phyloP scores from a whole-genome alignment of 2,888 invertebrate species.

The Ennomos quercinarius region DNA sequence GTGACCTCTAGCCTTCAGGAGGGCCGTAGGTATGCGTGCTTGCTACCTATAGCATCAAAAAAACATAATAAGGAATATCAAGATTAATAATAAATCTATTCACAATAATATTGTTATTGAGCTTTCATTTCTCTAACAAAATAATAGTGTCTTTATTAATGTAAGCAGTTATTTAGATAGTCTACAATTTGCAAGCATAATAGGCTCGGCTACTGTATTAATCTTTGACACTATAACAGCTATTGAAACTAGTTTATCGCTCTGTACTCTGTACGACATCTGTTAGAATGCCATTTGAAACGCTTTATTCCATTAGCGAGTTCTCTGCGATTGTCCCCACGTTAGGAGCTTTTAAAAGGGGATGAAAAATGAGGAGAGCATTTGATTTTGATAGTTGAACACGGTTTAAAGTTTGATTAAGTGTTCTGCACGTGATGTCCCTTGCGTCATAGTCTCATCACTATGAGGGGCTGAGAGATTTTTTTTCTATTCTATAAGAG shows the following conservation, averaged over 20 bases:
- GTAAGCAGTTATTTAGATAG: too few relatives aligned
- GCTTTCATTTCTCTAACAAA: too few relatives aligned
- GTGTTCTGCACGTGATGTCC: conserved; percentile 12
- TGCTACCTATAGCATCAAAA: too few relatives aligned
- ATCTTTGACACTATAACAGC: background rate
- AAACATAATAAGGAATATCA: too few relatives aligned
- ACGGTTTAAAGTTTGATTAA: conserved; percentile 34
- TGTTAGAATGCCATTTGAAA: conserved; percentile 17
- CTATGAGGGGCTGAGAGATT: background rate
- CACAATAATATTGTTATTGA: too few relatives aligned
- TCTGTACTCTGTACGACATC: conserved; percentile 14
- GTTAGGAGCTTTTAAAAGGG: conserved; percentile 62
- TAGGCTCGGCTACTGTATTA: background rate
- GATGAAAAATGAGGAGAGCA: conserved; percentile 65
- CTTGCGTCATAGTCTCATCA: background rate
- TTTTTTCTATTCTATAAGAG: conserved; percentile 1
- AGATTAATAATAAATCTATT: too few relatives aligned
- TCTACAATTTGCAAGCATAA: background rate
- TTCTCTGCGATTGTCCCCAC: conserved; percentile 30
- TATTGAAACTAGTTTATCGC: conserved; percentile 4
- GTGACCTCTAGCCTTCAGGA: too few relatives aligned
- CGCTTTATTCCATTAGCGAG: conserved; percentile 26
- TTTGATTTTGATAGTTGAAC: conserved; percentile 54
- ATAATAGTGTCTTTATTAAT: too few relatives aligned
- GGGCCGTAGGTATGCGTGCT: too few relatives aligned